Base-by-base conservation (phyloP, 2,797 vertebrate genomes). In the Spheniscus humboldti region DNA sequence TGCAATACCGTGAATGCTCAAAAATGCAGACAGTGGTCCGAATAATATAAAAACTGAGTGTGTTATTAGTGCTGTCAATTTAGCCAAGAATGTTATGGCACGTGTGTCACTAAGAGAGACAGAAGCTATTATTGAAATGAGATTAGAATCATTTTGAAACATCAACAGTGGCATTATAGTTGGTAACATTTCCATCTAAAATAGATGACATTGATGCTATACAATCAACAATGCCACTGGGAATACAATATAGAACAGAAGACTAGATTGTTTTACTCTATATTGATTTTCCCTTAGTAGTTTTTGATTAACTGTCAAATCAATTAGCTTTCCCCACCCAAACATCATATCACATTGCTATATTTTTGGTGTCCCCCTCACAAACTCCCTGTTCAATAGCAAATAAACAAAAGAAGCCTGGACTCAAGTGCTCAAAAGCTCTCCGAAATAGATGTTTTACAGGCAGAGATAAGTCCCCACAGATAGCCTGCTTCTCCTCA, bases 101-200 rank as follows among this genome's bases (percentile, higher is more conserved):
- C 96, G 95, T 94, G 93, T 97, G 96, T 98, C 86, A 86, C 96
- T 43, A 91, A 91, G 92, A 98, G 96, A 98, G 98, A 98, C 97
- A 98, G 97, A 97, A 97, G 97, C 97, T 98, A 98, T 98, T 98
- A 98, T 97, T 97, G 97, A 98, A 97, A 98, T 97, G 96, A 97
- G 98, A 98, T 98, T 97, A 97, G 97, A 98, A 97, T 97, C 96
- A 8, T 97, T 97, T 88, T 97, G 96, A 98, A 98, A 97, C 97
- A 98, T 95, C 97, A 98, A 97, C 97, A 98, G 97, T 97, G 96
- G 96, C 97, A 97, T 97, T 97, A 96, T 81, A 68, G 96, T 96
- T 97, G 96, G 96, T 97, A 98, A 97, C 93, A 93, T 97, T 97
- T 94, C 95, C 92, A 96, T 97, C 97, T 97, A 33, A 97, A 97